phyloP scores from a whole-genome alignment of 1,140 invertebrate genomes.

The Pectinophora gossypiella region DNA sequence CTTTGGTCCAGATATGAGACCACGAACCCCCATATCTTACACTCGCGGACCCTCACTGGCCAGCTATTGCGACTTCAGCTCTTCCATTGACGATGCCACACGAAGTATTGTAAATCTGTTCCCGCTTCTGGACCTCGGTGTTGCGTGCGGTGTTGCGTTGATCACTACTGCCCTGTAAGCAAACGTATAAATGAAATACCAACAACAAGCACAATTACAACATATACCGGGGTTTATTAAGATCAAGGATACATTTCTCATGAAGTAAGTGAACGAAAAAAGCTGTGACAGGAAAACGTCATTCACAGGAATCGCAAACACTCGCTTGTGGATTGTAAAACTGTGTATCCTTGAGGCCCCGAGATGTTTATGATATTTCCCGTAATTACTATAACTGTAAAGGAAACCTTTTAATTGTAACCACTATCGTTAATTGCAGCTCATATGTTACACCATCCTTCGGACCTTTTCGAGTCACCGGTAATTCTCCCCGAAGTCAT shows the following conservation, averaged over 20 bases:
- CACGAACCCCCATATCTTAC: too few species aligned
- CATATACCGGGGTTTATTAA: background rate
- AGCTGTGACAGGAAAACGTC: constrained; percentile 41
- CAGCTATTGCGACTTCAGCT: too few species aligned
- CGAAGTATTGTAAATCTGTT: too few species aligned
- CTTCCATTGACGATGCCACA: too few species aligned
- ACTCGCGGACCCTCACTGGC: too few species aligned
- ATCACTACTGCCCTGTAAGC: too few species aligned
- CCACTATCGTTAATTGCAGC: constrained; percentile 33
- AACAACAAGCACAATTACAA: background rate
- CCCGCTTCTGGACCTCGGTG: too few species aligned
- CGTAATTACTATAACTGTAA: constrained; percentile 56
- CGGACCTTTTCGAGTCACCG: background rate
- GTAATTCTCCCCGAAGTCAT: background rate
- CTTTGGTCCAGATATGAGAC: too few species aligned
- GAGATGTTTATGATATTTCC: constrained; percentile 58
- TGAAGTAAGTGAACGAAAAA: constrained; percentile 21
- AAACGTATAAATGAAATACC: background rate
- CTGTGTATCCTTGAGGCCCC: constrained; percentile 33
- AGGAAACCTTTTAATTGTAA: constrained; percentile 35
- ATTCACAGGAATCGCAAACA: constrained; percentile 30
- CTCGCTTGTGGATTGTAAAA: constrained; percentile 30
- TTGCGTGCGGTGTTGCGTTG: too few species aligned
- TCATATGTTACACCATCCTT: constrained; percentile 3
- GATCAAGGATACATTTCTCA: constrained; percentile 20